Base-by-base conservation (phyloP, 2,797 vertebrate genomes). In the Pelochelys cantorii region DNA sequence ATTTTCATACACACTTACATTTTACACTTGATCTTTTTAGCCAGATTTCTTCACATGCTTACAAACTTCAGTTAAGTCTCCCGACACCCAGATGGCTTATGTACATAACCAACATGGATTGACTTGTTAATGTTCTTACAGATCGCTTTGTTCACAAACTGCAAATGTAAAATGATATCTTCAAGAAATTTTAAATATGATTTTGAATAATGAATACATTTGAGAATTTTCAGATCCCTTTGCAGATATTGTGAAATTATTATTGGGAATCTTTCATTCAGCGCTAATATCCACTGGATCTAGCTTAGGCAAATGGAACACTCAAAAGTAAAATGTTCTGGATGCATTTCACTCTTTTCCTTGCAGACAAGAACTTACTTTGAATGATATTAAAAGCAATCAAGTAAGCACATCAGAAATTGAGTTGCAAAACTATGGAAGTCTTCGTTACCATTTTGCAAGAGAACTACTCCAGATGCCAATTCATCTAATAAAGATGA, bases 391-490 rank as follows among this genome's bases (percentile, higher is more conserved):
- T 94, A 98, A 79, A 31, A 96, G 92, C 71, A 97, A 90, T 79
- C 85, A 18, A 31, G 25, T 86, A 13, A 94, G 54, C 48, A 20
- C 92, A 56, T 90, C 92, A 2, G 92, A 88, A 2, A 97, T 96
- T 77, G 92, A 93, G 4, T 80, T 98, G 95, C 94, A 97, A 87
- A 98, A 97, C 89, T 98, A 97, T 84, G 99, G 99, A 23, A 97
- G 96, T 93, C 91, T 99, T 62, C 95, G 97, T 79, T 98, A 97
- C 81, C 98, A 97, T 83, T 98, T 98, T 95, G 96, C 95, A 22
- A 95, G 87, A 84, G 96, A 96, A 62, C 52, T 97, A 1, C 88
- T 92, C 14, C 97, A 97, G 87, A 94, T 98, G 81, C 98, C 99
- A 56, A 77, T 98, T 81, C 62, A 98, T 57, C 97, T 99, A 97